These are phyloP conservation scores for Aleadryas rufinucha DNA, from an alignment of 2,113 vertebrate species.

Conservation along the genomic window DNA sequence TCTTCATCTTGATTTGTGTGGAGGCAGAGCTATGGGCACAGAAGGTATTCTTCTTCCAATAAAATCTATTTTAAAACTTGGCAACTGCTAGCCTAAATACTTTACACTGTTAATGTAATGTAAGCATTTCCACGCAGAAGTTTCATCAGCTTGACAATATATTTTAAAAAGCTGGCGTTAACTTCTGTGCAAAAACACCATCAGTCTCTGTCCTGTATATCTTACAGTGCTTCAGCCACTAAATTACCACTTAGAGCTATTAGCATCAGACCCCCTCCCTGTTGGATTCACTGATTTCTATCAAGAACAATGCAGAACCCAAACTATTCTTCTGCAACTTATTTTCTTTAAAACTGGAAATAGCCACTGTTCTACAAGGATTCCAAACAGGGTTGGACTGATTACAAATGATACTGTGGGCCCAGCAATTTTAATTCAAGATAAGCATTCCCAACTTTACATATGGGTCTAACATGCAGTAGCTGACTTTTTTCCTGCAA, in stretches of 20 bases:
- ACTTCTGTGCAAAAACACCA: conserved; percentile 31
- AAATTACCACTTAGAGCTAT: not conserved
- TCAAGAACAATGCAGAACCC: not conserved
- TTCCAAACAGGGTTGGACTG: not conserved
- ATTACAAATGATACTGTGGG: not conserved
- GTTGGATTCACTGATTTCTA: not conserved
- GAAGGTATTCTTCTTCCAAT: conserved; percentile 38
- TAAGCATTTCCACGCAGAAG: not conserved
- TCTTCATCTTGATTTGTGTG: conserved; percentile 42
- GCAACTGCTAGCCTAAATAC: not conserved
- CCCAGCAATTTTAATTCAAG: not conserved
- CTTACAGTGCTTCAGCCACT: not conserved
- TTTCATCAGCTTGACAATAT: not conserved
- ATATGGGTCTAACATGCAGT: not conserved
- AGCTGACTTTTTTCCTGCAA: not conserved
- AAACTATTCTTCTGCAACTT: not conserved
- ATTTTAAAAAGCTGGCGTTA: not conserved
- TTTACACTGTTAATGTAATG: not conserved
- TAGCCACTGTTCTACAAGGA: not conserved
- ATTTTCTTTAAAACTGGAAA: not conserved
- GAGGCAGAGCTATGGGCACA: not conserved
- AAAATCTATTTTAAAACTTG: conserved; percentile 45
- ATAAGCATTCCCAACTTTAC: not conserved
- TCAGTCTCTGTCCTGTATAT: not conserved
- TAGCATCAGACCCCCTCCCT: not conserved